Conservation (phyloP, 2,113 vertebrate genomes). For the Piprites chloris region DNA sequence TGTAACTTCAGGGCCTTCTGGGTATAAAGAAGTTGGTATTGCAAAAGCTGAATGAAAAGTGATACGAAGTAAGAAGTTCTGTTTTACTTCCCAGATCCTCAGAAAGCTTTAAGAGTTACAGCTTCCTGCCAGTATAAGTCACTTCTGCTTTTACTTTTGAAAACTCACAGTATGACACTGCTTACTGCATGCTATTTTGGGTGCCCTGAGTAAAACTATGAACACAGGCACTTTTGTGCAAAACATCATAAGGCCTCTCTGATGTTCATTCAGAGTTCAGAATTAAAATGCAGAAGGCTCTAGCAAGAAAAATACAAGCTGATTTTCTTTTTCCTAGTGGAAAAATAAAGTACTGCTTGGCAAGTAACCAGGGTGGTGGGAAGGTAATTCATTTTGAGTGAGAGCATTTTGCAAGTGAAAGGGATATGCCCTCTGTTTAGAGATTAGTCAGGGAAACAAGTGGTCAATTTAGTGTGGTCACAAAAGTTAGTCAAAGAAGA, state of each 20-base stretch:
- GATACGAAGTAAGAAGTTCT: background rate
- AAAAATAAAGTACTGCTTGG: constrained; percentile 77
- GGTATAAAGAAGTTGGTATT: background rate
- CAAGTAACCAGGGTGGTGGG: constrained; percentile 59
- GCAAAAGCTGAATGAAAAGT: background rate
- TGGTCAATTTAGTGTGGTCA: constrained; percentile 47
- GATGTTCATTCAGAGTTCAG: constrained; percentile 79
- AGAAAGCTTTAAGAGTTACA: constrained; percentile 1
- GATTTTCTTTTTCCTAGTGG: constrained; percentile 64
- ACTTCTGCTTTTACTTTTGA: constrained; percentile 62
- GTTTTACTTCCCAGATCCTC: background rate
- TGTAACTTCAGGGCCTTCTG: background rate
- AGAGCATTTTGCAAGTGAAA: constrained; percentile 72
- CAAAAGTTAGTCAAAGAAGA: constrained; percentile 57
- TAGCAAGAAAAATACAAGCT: constrained; percentile 74
- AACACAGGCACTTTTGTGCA: constrained; percentile 92
- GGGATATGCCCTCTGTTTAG: constrained; percentile 68
- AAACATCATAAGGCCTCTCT: constrained; percentile 75
- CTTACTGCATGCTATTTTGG: constrained; percentile 72
- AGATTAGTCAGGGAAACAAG: constrained; percentile 69
- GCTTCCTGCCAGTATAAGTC: constrained; percentile 49
- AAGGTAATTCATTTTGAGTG: constrained; percentile 72
- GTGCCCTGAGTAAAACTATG: constrained; percentile 76
- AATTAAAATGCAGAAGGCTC: constrained; percentile 82
- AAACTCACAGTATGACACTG: constrained; percentile 66